Evolutionary conservation across 2,113 vertebrate species (phyloP).

Genomic region (Rhinogobius similis): DNA sequence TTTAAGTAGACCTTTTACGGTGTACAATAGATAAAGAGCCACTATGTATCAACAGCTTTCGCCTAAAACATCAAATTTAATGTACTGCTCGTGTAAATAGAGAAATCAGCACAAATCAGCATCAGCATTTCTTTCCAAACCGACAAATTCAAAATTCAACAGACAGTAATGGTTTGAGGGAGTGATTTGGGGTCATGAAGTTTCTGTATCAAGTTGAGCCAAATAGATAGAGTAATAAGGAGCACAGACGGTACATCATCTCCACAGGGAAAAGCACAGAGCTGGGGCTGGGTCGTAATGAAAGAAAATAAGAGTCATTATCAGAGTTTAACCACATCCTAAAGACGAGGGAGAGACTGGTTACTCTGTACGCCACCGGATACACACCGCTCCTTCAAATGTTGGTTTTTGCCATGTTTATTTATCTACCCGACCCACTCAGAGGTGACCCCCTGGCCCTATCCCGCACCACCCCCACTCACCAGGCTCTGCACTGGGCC

Average conservation of each 20-base stretch:
- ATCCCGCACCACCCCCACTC: constrained; percentile 29
- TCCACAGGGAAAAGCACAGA: constrained; percentile 28
- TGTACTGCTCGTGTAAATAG: constrained; percentile 25
- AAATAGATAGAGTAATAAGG: constrained; percentile 9
- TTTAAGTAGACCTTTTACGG: neutral
- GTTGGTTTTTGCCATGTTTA: constrained; percentile 69
- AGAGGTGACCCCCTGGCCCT: constrained; percentile 55
- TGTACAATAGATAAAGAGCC: neutral
- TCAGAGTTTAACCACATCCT: constrained; percentile 61
- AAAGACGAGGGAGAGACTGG: constrained; percentile 28
- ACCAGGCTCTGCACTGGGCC: constrained; percentile 51
- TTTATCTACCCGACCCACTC: constrained; percentile 71
- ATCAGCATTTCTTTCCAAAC: neutral
- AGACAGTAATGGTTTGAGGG: constrained; percentile 4
- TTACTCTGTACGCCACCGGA: constrained; percentile 46
- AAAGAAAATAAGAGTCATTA: constrained; percentile 54
- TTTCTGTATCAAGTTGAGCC: constrained; percentile 6
- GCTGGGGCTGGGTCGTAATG: constrained; percentile 32
- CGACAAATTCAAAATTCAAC: constrained; percentile 4
- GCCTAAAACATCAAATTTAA: neutral
- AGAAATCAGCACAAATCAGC: neutral
- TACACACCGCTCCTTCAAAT: constrained; percentile 59
- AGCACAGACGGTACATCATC: constrained; percentile 23
- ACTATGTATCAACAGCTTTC: neutral
- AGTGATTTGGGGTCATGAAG: neutral